Conservation (phyloP, 2,797 vertebrate species). For the Mus minutoides region DNA sequence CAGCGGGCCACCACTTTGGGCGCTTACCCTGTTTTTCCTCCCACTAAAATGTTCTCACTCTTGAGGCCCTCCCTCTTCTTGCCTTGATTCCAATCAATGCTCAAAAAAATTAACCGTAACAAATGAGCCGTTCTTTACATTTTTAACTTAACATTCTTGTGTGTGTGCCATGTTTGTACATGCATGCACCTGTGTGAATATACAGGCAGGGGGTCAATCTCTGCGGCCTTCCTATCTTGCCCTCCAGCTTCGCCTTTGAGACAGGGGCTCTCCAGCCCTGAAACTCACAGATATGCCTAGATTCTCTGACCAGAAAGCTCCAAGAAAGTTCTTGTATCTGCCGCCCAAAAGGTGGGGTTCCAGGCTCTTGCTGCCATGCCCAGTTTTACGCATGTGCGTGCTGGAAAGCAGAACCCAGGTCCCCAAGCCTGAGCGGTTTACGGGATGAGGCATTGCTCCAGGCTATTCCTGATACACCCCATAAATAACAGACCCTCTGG, state of each 20-base stretch:
- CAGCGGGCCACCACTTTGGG: neutral
- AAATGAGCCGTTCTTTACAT: neutral
- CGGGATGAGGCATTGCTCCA: too few species aligned
- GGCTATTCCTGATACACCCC: neutral
- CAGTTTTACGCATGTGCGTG: neutral
- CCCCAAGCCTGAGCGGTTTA: too few species aligned
- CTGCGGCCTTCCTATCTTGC: neutral
- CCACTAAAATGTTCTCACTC: neutral
- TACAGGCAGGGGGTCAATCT: neutral
- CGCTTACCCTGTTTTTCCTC: neutral
- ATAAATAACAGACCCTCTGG: neutral
- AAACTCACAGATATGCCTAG: neutral
- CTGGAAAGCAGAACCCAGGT: neutral
- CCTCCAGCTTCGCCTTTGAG: neutral
- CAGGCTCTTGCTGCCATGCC: rapidly evolving
- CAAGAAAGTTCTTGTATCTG: neutral
- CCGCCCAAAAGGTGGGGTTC: neutral
- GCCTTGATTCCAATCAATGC: neutral
- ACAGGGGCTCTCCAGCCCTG: neutral
- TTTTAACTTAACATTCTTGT: neutral
- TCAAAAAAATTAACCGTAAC: neutral
- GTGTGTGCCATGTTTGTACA: neutral
- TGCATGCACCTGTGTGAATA: too few species aligned
- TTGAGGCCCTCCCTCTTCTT: neutral
- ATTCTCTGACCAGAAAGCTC: neutral